phyloP scores from a whole-genome alignment of 1,140 invertebrate species.

The Bombus pyrosoma region DNA sequence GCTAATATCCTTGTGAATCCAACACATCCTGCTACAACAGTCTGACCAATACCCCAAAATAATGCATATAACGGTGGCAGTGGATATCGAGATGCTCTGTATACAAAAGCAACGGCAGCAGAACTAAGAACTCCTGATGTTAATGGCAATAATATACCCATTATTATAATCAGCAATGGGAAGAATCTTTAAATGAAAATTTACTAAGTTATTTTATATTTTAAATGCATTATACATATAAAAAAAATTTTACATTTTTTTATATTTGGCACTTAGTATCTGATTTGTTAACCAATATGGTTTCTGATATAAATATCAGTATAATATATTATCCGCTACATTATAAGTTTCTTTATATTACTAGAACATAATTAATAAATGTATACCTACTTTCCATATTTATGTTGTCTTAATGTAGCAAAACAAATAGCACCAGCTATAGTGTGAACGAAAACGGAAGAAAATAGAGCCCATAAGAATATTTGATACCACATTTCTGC shows the following conservation, averaged over 20 bases:
- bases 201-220: conserved; percentile 20
- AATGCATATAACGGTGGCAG: conserved; percentile 96
- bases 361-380: conserved; percentile 5
- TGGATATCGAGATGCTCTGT: conserved; percentile 92
- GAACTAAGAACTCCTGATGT: conserved; percentile 95
- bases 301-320: not conserved
- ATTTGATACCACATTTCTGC: conserved; percentile 98
- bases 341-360: not conserved
- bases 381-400: conserved; percentile 89
- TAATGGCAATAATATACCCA: conserved; percentile 93
- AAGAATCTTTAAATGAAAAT: conserved; percentile 87
- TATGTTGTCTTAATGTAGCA: conserved; percentile 94
- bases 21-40: conserved; percentile 92
- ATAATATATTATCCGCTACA: not conserved
- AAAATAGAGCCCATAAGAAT: conserved; percentile 96
- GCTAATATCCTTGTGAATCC: conserved; percentile 96
- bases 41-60: conserved; percentile 96
- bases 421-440: conserved; percentile 95
- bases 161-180: conserved; percentile 92
- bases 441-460: conserved; percentile 95
- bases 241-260: conserved; percentile 11
- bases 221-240: not conserved
- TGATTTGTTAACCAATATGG: not conserved
- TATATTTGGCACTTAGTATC: not conserved
- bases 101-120: conserved; percentile 96